Evolutionary conservation across 2,113 vertebrate species (phyloP), one percentile per base, ranked within the genome.

Genomic region (Megaptera novaeangliae): DNA sequence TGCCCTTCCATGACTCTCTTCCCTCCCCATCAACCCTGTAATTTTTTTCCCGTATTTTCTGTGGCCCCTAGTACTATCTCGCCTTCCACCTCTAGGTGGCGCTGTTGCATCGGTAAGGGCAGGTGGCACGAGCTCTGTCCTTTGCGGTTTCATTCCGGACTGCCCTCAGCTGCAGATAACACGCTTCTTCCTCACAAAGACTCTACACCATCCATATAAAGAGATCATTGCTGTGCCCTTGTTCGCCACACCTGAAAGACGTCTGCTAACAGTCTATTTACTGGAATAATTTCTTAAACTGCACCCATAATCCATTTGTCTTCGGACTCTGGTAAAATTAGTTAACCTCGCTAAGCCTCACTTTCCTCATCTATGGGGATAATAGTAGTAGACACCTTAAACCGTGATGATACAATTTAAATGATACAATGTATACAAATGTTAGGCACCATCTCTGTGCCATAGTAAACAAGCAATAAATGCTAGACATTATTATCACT

Each of bases 1-100:
- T 5, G 59, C 29, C 71, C 29, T 46, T 55, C 10, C 6, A 0
- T 1, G 25, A 5, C n/a, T 31, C 1, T 18, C 64, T 14, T 15
- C 44, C 10, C 31, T n/a, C 23, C 63, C 61, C 34, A 29, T 6
- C 88, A 46, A 11, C 15, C 8, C 11, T 13, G 9, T 2, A 44
- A 36, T 64, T 27, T 2, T 8, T 6, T 1, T 44, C 18, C 6
- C 8, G 0, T 3, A 6, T 14, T 34, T 71, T 74, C 41, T 61
- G 71, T 5, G 39, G 41, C n/a, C 36, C 29, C 46, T 57, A 81
- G 1, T 7, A 4, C 31, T n/a, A 21, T 75, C 27, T 34, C 5
- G 0, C 44, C n/a, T 41, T 71, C 39, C 3, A 27, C 93, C 94
- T 90, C 90, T 31, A 96, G 98, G 94, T 96, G 98, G 95, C n/a